Conservation (phyloP, 2,113 vertebrate species). For the Axis porcinus region DNA sequence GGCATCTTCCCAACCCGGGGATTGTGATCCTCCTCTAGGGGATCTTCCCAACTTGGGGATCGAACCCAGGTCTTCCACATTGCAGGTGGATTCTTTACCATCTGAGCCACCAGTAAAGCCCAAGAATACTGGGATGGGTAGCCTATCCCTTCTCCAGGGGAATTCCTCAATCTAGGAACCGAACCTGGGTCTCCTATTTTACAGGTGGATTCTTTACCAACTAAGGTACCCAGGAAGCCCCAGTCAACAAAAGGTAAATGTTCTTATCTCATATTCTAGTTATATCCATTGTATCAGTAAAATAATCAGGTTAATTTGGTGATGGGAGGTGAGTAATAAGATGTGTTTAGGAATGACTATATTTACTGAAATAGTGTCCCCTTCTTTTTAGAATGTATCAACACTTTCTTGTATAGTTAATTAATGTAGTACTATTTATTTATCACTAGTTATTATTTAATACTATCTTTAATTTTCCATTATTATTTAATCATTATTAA, state of each 20-base stretch:
- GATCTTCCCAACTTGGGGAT: neutral
- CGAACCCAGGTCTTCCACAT: neutral
- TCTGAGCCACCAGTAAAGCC: neutral
- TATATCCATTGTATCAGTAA: neutral
- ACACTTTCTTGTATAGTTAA: neutral
- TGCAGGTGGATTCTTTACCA: neutral
- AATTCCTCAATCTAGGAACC: neutral
- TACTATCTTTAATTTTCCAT: neutral
- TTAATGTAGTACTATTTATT: neutral
- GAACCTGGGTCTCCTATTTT: neutral
- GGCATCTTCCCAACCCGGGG: neutral
- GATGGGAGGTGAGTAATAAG: neutral
- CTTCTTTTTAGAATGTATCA: neutral
- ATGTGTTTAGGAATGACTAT: neutral
- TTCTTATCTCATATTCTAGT: neutral
- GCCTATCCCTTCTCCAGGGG: neutral
- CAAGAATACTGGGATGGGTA: neutral
- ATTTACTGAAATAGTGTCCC: neutral
- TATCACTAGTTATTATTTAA: conserved; percentile 5
- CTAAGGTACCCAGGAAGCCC: neutral
- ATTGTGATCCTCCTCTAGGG: neutral
- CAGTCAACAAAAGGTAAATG: neutral
- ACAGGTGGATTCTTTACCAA: neutral
- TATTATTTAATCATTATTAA: neutral
- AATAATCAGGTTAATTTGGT: conserved; percentile 38